Percentiles rank a stretch among this genome's conserved stretches.
Evolutionary conservation across 2,113 vertebrate genomes (phyloP).

Genomic region (Pelobates fuscus): DNA sequence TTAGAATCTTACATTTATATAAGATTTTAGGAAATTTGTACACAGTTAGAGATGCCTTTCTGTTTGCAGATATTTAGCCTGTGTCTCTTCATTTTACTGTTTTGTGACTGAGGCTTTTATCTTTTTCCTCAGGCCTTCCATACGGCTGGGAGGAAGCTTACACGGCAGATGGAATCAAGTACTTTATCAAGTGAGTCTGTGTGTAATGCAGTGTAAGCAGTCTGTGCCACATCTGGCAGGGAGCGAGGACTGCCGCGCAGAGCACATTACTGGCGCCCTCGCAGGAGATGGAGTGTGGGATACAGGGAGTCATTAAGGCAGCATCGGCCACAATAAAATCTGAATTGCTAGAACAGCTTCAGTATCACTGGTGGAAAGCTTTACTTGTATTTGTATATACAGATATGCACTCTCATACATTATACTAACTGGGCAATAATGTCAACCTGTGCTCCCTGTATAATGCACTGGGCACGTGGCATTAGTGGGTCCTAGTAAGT

Average conservation of each 20-base stretch:
- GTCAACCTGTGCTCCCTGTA: no score
- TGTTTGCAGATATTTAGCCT: no score
- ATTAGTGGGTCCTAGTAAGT: no score
- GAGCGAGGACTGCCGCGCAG: slow-evolving; percentile 53
- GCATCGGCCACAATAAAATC: not conserved
- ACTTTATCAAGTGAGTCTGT: slow-evolving; percentile 90
- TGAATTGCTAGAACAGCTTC: not conserved
- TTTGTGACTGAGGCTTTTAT: slow-evolving; percentile 46
- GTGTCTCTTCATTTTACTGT: no score
- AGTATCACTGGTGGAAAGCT: no score
- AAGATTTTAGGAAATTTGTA: no score
- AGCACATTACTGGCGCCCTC: slow-evolving; percentile 53
- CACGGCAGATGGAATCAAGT: slow-evolving; percentile 86
- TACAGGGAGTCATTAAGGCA: slow-evolving; percentile 30
- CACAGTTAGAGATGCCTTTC: no score
- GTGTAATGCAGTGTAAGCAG: slow-evolving; percentile 57
- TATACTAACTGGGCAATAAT: no score
- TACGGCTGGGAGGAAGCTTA: slow-evolving; percentile 91
- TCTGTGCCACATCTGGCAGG: slow-evolving; percentile 61
- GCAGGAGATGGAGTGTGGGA: slow-evolving; percentile 50
- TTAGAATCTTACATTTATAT: no score
- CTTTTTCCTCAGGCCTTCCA: slow-evolving; percentile 76
- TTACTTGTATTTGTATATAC: not conserved
- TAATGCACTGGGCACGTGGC: not conserved
- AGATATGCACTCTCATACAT: no score